A percentile compares a stretch with the other conserved stretches of the same genome.
These are phyloP conservation scores for Hoplostethus atlanticus DNA, from an alignment of 2,797 vertebrate genomes.

Conservation along the genomic window DNA sequence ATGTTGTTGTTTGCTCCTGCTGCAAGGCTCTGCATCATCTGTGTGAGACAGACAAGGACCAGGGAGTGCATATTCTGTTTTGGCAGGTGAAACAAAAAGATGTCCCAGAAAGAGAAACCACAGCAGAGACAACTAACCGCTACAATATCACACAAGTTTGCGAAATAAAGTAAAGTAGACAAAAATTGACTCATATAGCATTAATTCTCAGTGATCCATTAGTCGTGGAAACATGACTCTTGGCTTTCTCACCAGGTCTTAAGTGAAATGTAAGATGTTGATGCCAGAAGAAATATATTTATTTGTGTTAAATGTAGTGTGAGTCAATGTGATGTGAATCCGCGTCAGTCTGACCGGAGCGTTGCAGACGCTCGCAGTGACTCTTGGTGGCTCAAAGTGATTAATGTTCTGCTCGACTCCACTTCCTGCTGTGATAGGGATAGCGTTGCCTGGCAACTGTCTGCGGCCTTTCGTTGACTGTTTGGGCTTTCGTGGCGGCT, in stretches of 20 bases:
- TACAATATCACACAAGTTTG: not conserved
- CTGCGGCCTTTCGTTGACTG: slow-evolving; percentile 75
- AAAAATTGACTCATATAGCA: slow-evolving; percentile 21
- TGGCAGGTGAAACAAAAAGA: slow-evolving; percentile 43
- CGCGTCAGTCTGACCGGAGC: slow-evolving; percentile 47
- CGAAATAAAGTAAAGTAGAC: not conserved
- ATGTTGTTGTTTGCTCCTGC: not conserved
- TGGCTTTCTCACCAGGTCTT: not conserved
- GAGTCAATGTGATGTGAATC: slow-evolving; percentile 44
- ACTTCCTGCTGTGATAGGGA: slow-evolving; percentile 80
- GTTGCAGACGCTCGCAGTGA: slow-evolving; percentile 34
- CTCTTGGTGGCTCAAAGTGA: slow-evolving; percentile 74
- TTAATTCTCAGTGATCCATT: slow-evolving; percentile 4
- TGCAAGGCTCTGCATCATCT: not conserved
- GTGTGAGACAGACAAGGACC: slow-evolving; percentile 2
- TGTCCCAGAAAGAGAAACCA: not conserved
- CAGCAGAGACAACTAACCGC: not conserved
- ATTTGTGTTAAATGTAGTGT: not conserved
- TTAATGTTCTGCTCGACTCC: slow-evolving; percentile 78
- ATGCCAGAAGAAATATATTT: slow-evolving; percentile 11
- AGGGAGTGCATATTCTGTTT: slow-evolving; percentile 12
- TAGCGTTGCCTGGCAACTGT: slow-evolving; percentile 85
- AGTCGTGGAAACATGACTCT: not conserved
- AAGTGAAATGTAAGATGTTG: not conserved
- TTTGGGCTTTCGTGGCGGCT: slow-evolving; percentile 69